A percentile compares a stretch with the other conserved stretches of the same genome.
Evolutionary conservation across 1,140 invertebrate species (phyloP).

Genomic region (Heterodera carotae): DNA sequence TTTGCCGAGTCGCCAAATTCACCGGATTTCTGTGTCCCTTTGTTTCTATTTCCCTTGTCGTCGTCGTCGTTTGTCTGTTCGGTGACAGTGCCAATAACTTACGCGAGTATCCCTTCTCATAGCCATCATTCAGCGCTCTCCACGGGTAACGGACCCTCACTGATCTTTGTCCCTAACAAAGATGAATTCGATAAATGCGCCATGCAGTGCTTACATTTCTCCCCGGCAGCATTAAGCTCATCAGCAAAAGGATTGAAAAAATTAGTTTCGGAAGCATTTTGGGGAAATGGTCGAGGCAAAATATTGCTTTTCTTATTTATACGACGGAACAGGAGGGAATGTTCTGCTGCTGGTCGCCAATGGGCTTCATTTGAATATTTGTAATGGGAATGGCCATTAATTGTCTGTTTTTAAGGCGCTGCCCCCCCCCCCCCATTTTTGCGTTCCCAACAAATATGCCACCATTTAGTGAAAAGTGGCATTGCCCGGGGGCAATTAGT

Average conservation of each 20-base stretch:
- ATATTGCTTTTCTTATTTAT: too few relatives aligned
- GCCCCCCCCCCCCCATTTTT: constrained; percentile 6
- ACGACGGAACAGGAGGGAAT: too few relatives aligned
- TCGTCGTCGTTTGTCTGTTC: neutral
- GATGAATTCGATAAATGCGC: neutral
- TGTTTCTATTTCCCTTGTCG: neutral
- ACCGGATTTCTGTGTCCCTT: neutral
- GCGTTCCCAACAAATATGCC: neutral
- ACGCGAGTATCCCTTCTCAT: neutral
- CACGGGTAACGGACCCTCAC: constrained; percentile 4
- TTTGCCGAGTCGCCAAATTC: neutral
- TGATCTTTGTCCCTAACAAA: neutral
- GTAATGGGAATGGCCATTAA: too few relatives aligned
- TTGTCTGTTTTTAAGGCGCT: too few relatives aligned
- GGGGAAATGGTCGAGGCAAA: neutral
- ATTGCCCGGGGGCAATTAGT: too few relatives aligned
- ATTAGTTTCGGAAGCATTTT: constrained; percentile 5
- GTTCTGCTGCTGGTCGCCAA: too few relatives aligned
- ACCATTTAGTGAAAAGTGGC: too few relatives aligned
- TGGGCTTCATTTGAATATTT: too few relatives aligned
- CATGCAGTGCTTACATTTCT: neutral
- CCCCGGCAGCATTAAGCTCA: neutral
- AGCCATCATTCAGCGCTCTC: neutral
- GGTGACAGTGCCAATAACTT: neutral
- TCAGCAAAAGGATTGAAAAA: neutral